Evolutionary conservation across 2,888 invertebrate genomes (phyloP).

Genomic region (Melangyna quadrimaculata): DNA sequence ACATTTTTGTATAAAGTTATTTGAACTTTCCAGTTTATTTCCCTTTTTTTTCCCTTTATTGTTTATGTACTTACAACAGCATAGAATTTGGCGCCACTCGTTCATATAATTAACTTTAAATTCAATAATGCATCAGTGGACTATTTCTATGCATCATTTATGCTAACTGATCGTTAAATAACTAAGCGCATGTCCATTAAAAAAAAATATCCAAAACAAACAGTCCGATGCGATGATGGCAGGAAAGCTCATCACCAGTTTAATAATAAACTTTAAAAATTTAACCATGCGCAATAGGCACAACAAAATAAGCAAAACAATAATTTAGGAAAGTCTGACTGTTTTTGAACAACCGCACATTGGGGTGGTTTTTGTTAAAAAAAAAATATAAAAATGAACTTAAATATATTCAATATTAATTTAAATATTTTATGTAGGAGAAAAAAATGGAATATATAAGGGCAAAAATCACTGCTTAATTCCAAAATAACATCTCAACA

Average conservation of each 20-base stretch:
- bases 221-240: background rate
- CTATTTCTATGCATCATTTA: background rate
- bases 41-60: background rate
- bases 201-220: background rate
- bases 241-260: background rate
- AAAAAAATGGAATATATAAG: no score
- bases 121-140: background rate
- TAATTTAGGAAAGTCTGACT: background rate
- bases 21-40: background rate
- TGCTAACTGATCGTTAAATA: background rate
- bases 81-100: background rate
- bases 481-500: no score
- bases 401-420: no score
- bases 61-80: background rate
- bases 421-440: no score
- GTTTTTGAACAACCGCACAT: background rate
- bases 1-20: background rate
- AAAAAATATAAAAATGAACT: no score
- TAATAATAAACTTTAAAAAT: constrained; percentile 9
- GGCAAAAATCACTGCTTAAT: no score
- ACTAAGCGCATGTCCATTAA: background rate
- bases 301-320: background rate
- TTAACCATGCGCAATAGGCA: background rate
- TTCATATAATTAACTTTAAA: background rate
- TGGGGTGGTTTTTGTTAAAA: background rate